A percentile compares a stretch with the other conserved stretches of the same genome.
These are phyloP conservation scores for Sebastes cheni DNA, from an alignment of 2,797 vertebrate genomes.

Conservation along the genomic window DNA sequence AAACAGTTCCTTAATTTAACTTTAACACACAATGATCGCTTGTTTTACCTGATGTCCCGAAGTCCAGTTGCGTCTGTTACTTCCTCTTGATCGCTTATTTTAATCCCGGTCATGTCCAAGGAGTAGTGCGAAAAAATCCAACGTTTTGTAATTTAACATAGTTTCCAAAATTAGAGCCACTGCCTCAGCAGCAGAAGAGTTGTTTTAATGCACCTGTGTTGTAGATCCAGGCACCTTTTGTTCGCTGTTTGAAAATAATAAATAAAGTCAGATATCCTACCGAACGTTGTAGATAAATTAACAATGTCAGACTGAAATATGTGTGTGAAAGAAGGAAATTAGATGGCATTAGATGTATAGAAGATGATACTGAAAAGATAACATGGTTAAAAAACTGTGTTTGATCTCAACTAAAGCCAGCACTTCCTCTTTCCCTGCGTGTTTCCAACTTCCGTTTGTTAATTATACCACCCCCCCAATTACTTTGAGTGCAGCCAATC, in stretches of 20 bases:
- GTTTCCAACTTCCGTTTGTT: not conserved
- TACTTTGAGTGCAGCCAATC: not conserved
- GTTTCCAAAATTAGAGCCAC: not conserved
- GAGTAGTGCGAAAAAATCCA: not conserved
- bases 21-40: too few species aligned
- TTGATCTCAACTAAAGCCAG: not conserved
- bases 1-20: not conserved
- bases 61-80: not conserved
- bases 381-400: not conserved
- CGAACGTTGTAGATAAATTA: not conserved
- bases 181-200: not conserved
- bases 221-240: not conserved
- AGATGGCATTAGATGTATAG: not conserved
- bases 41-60: not conserved
- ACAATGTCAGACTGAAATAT: not conserved
- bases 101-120: not conserved
- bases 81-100: not conserved
- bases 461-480: not conserved
- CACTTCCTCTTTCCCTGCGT: not conserved
- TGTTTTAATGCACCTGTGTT: not conserved
- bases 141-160: not conserved
- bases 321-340: not conserved
- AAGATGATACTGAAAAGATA: not conserved
- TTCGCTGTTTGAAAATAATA: not conserved
- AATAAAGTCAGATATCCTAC: not conserved